Evolutionary conservation across 2,797 vertebrate species (phyloP), one percentile per base, ranked within the genome.

Genomic region (Jordanella pulchra): DNA sequence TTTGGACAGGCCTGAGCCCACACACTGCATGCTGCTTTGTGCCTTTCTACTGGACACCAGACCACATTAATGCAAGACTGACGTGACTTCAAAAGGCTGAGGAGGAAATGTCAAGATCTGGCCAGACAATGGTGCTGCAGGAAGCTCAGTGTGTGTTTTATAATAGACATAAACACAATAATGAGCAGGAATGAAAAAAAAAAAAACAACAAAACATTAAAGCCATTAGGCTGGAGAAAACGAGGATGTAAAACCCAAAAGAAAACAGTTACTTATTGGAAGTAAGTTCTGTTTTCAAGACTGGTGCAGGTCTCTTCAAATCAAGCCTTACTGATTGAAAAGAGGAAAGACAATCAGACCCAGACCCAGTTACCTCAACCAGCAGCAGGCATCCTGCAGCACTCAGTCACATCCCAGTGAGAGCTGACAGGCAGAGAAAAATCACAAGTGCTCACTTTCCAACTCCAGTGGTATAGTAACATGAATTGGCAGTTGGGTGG

Each of bases 281-380:
- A 71, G 53, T 45, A 53, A n/a, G 58, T 39, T 83, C 56, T 48
- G 12, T 32, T 83, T 83, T 85, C 84, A 61, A 77, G 71, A 81
- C 27, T 54, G 74, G 54, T 75, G 79, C 69, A 82, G 88, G 86
- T 81, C 75, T 75, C 70, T 35, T 51, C 32, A 65, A 73, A 81
- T 83, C 79, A 74, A 28, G 67, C 65, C 7, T 35, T 54, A 77
- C 56, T 92, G 89, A 92, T 92, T 91, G 81, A 75, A 53, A 75
- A 65, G 79, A 86, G 80, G 90, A 90, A 89, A 77, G 83, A 85
- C 88, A 89, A 89, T 89, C 89, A 85, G 73, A 81, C 47, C 48
- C 76, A 87, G 79, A 91, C 86, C 85, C 48, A 67, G 74, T 83
- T 80, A 79, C 58, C 73, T 67, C 69, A 79, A 75, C 69, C 66